These are phyloP conservation scores for Falco cherrug DNA, from an alignment of 2,797 vertebrate species.

Conservation along the genomic window DNA sequence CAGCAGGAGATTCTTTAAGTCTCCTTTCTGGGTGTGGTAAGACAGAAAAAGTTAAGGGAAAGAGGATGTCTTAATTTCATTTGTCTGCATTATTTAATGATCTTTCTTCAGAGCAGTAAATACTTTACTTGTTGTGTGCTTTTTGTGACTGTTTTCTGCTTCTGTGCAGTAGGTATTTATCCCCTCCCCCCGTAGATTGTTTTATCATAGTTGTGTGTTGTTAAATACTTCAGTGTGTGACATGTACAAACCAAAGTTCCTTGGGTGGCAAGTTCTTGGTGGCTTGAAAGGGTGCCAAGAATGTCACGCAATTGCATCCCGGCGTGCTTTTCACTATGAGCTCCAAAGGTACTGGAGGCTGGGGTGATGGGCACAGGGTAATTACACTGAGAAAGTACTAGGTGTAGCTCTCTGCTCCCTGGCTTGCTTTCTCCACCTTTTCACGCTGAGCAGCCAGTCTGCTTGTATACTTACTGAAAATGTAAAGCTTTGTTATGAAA, in stretches of 20 bases:
- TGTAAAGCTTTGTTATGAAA: neutral
- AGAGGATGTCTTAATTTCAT: neutral
- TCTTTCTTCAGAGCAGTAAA: neutral
- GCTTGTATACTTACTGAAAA: neutral
- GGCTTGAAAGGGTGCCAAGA: slow-evolving; percentile 17
- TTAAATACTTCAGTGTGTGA: slow-evolving; percentile 16
- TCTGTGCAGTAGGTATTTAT: neutral
- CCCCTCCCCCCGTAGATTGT: neutral
- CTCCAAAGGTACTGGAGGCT: neutral
- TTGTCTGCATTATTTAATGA: neutral
- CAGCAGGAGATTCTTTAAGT: neutral
- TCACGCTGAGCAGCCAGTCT: neutral
- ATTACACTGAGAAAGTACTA: neutral
- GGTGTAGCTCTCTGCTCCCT: neutral
- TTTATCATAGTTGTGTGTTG: neutral
- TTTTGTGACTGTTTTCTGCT: neutral
- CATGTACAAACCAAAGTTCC: slow-evolving; percentile 43
- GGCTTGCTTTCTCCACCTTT: neutral
- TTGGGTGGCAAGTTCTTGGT: slow-evolving; percentile 24
- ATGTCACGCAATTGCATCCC: neutral
- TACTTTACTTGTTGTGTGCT: neutral
- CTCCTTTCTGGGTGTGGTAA: neutral
- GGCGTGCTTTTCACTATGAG: neutral
- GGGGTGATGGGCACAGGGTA: neutral
- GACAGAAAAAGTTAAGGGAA: neutral